Evolutionary conservation across 2,888 invertebrate species (phyloP), one percentile per base, ranked within the genome.

Genomic region (Aradus depressus): DNA sequence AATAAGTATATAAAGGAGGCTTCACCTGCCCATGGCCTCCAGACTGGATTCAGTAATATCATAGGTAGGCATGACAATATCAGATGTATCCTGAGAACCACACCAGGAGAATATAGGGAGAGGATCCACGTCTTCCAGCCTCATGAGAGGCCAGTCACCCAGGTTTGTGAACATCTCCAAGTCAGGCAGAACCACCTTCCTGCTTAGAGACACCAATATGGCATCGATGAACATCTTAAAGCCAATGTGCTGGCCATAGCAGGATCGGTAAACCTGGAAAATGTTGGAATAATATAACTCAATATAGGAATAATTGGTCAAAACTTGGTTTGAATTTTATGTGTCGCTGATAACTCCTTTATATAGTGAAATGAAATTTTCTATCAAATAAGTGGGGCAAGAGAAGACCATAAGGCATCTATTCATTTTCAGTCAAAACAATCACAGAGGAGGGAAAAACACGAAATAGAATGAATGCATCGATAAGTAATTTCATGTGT

Each of bases 31-130:
- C 89, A 96, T 91, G 70, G 84, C 87, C 72, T 95, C 90, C 55
- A 95, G 67, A 1, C 89, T 81, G 12, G 95, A 84, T 70, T 93
- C 88, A 1, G 91, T 92, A 41, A 96, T 73, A 66, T 96, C 95
- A 69, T 96, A 96, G 1, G 95, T 95, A 5, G 96, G 96, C 75
- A 96, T 74, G 23, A 92, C 78, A 65, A 96, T 92, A 67, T 97
- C 96, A 61, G 75, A 72, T 4, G 84, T 81, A 53, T 84, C 80
- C 52, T 78, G 74, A 56, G 90, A 93, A 1, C 93, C 93, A 69
- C 96, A 96, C 96, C 96, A 97, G 14, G 95, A 95, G 65, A 96
- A 86, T 55, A 97, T 78, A 2, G 96, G 93, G 56, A 80, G 75
- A 10, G 75, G 72, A 12, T 73, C 66, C 0, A 74, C 67, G 34